Percentiles rank a stretch among this genome's conserved stretches.
Conservation (phyloP, 2,113 vertebrate species). For the Boulengeromyrus knoepffleri region DNA sequence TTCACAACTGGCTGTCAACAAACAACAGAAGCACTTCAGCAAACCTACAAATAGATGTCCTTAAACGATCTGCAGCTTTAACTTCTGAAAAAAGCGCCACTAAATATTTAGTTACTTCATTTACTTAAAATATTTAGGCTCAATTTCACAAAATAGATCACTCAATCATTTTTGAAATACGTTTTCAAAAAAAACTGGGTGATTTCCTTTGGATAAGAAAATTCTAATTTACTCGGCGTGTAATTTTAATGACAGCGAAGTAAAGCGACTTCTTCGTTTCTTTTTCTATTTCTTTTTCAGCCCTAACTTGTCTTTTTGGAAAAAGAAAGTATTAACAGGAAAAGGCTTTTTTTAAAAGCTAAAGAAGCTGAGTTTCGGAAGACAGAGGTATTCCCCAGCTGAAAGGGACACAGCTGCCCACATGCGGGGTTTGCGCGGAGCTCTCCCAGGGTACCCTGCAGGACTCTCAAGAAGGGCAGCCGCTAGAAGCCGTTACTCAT, state of each 20-base stretch:
- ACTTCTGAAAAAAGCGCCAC: neutral
- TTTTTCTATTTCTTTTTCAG: neutral
- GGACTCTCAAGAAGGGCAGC: neutral
- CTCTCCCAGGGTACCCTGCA: neutral
- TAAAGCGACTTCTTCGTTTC: neutral
- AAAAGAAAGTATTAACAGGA: slow-evolving; percentile 14
- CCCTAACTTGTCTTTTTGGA: neutral
- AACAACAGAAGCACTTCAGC: neutral
- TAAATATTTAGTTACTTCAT: neutral
- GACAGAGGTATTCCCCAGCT: slow-evolving; percentile 3
- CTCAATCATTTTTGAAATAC: neutral
- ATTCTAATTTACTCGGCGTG: neutral
- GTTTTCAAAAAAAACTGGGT: neutral
- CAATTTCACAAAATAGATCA: neutral
- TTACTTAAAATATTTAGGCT: neutral
- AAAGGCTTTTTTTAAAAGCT: neutral
- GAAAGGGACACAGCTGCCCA: slow-evolving; percentile 4
- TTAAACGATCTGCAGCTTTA: neutral
- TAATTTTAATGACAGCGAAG: neutral
- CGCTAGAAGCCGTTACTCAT: neutral
- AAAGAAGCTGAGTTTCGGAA: neutral
- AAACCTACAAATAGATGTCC: neutral
- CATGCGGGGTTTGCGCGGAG: neutral
- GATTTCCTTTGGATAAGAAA: neutral
- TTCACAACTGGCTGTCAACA: neutral